Evolutionary conservation across 2,113 vertebrate species (phyloP).

Genomic region (Puma concolor): DNA sequence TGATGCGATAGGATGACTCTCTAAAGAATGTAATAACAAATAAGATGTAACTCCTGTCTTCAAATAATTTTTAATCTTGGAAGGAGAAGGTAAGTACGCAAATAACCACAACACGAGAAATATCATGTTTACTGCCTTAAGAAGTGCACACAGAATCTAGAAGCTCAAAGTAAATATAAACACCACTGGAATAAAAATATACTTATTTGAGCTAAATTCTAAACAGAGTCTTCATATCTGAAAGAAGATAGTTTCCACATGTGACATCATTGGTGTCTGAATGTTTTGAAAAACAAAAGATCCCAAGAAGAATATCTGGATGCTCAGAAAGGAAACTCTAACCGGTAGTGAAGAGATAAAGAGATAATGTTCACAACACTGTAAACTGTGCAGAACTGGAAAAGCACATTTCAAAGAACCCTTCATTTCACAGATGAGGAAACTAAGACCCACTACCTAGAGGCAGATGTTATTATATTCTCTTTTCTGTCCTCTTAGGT

Average conservation of each 20-base stretch:
- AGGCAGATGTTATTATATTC: not conserved
- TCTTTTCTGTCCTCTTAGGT: not conserved
- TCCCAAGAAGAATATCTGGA: not conserved
- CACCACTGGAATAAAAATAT: not conserved
- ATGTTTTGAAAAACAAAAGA: not conserved
- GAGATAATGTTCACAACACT: not conserved
- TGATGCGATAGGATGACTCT: not conserved
- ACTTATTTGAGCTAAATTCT: slow-evolving; percentile 33
- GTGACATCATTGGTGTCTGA: not conserved
- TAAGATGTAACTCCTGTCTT: not conserved
- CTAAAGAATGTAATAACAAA: not conserved
- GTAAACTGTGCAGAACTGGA: not conserved
- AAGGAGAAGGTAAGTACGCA: not conserved
- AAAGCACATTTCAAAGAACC: not conserved
- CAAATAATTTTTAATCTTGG: not conserved
- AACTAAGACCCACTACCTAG: not conserved
- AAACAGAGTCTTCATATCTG: not conserved
- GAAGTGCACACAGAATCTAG: not conserved
- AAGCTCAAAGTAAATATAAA: not conserved
- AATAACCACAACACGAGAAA: not conserved
- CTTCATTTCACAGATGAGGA: slow-evolving; percentile 31
- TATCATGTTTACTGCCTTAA: not conserved
- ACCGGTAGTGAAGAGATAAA: not conserved
- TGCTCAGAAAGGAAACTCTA: not conserved
- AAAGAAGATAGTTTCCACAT: not conserved